Evolutionary conservation across 37 sponge, comb jelly and placozoan genomes (phyloP).

Genomic region (Axinella damicornis): DNA sequence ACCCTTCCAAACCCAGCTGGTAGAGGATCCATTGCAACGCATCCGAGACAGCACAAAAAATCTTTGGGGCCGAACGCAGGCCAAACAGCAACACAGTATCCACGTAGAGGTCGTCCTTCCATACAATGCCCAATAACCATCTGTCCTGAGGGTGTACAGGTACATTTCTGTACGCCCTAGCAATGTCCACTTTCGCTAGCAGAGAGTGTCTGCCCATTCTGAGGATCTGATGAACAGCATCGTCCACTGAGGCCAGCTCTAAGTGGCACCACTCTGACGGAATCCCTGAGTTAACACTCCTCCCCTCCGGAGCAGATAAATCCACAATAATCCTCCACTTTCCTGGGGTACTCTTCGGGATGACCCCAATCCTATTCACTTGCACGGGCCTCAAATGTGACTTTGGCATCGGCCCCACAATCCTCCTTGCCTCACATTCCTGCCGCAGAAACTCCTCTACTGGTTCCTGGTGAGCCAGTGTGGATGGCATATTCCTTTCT

Average conservation of each 20-base stretch:
- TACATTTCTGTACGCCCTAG: constrained; percentile 27
- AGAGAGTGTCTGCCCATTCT: background rate
- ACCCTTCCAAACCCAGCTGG: no score
- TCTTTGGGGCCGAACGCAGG: no score
- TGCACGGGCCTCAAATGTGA: background rate
- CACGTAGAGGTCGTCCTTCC: background rate
- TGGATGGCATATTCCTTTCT: background rate
- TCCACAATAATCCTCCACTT: constrained; percentile 21
- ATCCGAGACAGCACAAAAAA: no score
- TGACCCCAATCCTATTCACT: constrained; percentile 1
- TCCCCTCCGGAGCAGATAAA: constrained; percentile 14
- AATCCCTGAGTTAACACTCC: constrained; percentile 22
- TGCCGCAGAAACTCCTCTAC: background rate
- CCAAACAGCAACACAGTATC: no score
- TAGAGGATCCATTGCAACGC: no score
- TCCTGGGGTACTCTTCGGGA: background rate
- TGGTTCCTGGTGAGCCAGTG: background rate
- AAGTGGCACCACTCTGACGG: background rate
- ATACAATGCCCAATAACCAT: constrained; percentile 17
- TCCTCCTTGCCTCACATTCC: constrained; percentile 13
- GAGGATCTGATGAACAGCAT: background rate
- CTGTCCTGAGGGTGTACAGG: constrained; percentile 37
- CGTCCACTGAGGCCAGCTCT: background rate
- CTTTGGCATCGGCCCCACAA: background rate
- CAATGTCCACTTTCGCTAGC: constrained; percentile 32